Conservation (phyloP, 2,113 vertebrate species). For the Spea bombifrons region DNA sequence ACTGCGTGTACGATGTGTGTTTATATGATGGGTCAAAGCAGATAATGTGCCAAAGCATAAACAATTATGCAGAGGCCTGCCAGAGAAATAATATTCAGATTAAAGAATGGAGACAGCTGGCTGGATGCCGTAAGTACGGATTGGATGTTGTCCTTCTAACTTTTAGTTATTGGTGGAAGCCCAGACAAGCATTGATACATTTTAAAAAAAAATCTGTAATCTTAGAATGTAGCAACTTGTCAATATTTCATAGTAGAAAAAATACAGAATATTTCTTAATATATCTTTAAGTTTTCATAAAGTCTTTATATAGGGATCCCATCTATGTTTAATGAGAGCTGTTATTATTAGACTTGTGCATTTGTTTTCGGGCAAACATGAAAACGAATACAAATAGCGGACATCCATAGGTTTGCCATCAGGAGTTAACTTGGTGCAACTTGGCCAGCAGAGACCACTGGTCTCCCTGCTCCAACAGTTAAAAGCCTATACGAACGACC, state of each 20-base stretch:
- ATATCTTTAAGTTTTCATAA: neutral
- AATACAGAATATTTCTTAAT: neutral
- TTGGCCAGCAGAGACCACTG: too few species aligned
- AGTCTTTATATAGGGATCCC: neutral
- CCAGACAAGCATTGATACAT: neutral
- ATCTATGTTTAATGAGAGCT: neutral
- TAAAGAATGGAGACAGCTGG: slow-evolving; percentile 57
- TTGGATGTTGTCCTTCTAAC: too few species aligned
- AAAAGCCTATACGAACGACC: too few species aligned
- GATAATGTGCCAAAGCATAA: slow-evolving; percentile 62
- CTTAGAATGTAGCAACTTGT: neutral
- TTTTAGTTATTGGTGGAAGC: neutral
- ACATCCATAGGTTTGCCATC: too few species aligned
- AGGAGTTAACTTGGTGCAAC: too few species aligned
- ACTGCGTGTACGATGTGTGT: slow-evolving; percentile 55
- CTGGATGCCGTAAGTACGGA: slow-evolving; percentile 61
- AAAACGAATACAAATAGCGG: too few species aligned
- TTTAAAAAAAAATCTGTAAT: neutral
- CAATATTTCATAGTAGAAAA: neutral
- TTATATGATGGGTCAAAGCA: slow-evolving; percentile 54
- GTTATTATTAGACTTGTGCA: too few species aligned
- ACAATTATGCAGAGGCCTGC: slow-evolving; percentile 61
- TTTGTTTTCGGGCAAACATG: too few species aligned
- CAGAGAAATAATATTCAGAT: slow-evolving; percentile 56
- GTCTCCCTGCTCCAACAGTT: too few species aligned